phyloP scores from a whole-genome alignment of 1,140 invertebrate species.

The Euwallacea fornicatus region DNA sequence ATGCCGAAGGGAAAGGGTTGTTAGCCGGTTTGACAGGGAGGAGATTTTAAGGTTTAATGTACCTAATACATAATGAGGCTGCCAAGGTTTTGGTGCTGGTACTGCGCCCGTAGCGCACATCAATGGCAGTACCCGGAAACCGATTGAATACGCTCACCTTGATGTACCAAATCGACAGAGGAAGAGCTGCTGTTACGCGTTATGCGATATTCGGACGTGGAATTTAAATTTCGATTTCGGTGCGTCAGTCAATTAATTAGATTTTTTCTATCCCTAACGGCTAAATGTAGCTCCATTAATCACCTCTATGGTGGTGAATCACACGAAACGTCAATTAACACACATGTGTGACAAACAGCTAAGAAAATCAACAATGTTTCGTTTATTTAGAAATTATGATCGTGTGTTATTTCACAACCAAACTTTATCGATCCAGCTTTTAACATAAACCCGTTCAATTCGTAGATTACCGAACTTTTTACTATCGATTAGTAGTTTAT shows the following conservation, averaged over 20 bases:
- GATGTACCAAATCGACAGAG: slow-evolving; percentile 32
- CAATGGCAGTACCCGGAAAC: slow-evolving; percentile 16
- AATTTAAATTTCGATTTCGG: slow-evolving; percentile 28
- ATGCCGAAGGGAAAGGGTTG: too few relatives aligned
- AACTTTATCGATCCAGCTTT: neutral
- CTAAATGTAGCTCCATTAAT: too few relatives aligned
- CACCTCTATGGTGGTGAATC: too few relatives aligned
- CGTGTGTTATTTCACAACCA: neutral
- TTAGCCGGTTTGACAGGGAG: too few relatives aligned
- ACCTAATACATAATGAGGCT: too few relatives aligned
- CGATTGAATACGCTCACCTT: slow-evolving; percentile 24
- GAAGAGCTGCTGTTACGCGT: slow-evolving; percentile 26
- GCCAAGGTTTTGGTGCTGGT: neutral
- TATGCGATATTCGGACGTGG: slow-evolving; percentile 29
- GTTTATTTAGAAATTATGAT: neutral
- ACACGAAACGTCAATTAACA: too few relatives aligned
- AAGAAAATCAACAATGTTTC: neutral
- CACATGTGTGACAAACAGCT: neutral
- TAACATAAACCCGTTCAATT: neutral
- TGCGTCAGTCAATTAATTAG: neutral
- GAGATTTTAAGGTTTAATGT: too few relatives aligned
- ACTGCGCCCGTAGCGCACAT: neutral
- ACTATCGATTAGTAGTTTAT: neutral
- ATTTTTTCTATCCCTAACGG: too few relatives aligned
- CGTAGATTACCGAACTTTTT: neutral